These are phyloP conservation scores for Chaunax sp. DNA, from an alignment of 2,797 vertebrate species.

Conservation along the genomic window DNA sequence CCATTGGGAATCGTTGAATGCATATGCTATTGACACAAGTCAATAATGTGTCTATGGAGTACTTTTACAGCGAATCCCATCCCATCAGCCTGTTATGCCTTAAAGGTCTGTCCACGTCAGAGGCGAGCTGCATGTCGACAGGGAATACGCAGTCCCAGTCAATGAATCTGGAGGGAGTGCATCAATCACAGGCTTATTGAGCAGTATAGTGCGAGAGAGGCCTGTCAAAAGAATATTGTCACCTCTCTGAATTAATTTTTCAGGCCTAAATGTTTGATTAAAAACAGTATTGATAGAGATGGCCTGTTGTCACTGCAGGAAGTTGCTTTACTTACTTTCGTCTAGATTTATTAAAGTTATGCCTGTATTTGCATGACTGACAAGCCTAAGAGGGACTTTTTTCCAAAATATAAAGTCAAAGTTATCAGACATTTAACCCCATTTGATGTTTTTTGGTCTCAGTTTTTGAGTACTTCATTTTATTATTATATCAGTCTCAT, in stretches of 20 bases:
- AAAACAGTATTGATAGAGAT: slow-evolving; percentile 4
- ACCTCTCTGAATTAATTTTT: slow-evolving; percentile 49
- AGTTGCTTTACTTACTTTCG: not conserved
- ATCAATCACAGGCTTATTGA: slow-evolving; percentile 73
- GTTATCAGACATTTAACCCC: not conserved
- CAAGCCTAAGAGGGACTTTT: not conserved
- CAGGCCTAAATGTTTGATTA: slow-evolving; percentile 25
- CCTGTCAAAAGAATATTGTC: slow-evolving; percentile 59
- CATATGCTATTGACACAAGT: slow-evolving; percentile 35
- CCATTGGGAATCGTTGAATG: slow-evolving; percentile 36
- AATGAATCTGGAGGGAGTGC: slow-evolving; percentile 55
- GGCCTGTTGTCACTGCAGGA: slow-evolving; percentile 5
- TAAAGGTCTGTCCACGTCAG: slow-evolving; percentile 37
- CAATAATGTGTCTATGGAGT: slow-evolving; percentile 54
- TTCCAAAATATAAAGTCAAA: not conserved
- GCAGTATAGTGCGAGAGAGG: slow-evolving; percentile 34
- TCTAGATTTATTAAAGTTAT: not conserved
- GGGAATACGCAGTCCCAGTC: slow-evolving; percentile 54
- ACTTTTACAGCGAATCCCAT: slow-evolving; percentile 47
- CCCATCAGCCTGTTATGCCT: slow-evolving; percentile 40
- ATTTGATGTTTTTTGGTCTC: not conserved
- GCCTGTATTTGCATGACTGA: not conserved
- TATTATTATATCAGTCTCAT: no score
- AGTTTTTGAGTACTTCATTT: no score
- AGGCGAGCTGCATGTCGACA: slow-evolving; percentile 7